A percentile compares a stretch with the other conserved stretches of the same genome.
These are phyloP conservation scores for Lomographa bimaculata DNA, from an alignment of 2,888 invertebrate genomes.

Conservation along the genomic window DNA sequence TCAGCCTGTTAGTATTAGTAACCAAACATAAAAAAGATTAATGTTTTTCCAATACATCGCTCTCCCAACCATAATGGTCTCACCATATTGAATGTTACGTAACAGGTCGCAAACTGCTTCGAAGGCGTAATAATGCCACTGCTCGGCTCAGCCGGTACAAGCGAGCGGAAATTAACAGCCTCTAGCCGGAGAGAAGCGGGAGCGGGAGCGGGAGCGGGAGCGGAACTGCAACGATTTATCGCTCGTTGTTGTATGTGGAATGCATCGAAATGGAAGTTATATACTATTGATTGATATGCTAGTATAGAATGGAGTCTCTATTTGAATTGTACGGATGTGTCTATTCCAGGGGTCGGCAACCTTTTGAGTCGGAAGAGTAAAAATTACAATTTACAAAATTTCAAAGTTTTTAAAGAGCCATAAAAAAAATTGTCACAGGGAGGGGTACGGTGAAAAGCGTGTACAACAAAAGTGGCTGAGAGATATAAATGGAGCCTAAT, in stretches of 20 bases:
- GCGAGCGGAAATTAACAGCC: constrained; percentile 80
- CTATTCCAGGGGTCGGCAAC: too few species aligned
- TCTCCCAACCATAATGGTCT: constrained; percentile 14
- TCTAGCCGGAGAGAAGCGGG: constrained; percentile 51
- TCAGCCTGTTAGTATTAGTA: too few species aligned
- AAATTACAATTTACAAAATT: too few species aligned
- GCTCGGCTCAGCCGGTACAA: constrained; percentile 70
- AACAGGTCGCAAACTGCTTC: constrained; percentile 72
- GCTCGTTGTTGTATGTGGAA: constrained; percentile 14
- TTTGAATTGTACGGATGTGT: too few species aligned
- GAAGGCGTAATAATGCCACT: constrained; percentile 75
- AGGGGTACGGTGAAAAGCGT: too few species aligned
- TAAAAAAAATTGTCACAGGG: too few species aligned
- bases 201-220: constrained; percentile 49
- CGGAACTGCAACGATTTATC: constrained; percentile 63
- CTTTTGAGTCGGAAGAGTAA: too few species aligned
- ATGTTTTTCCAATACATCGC: constrained; percentile 29
- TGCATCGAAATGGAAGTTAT: constrained; percentile 5
- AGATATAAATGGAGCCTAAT: too few species aligned
- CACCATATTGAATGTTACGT: constrained; percentile 56
- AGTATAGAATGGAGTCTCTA: not conserved
- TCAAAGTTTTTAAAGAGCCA: too few species aligned
- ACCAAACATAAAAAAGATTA: constrained; percentile 5
- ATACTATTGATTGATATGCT: constrained; percentile 1
- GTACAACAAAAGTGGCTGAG: too few species aligned